A percentile compares a stretch with the other conserved stretches of the same genome.
phyloP scores from a whole-genome alignment of 2,113 vertebrate genomes.

The Platichthys flesus region DNA sequence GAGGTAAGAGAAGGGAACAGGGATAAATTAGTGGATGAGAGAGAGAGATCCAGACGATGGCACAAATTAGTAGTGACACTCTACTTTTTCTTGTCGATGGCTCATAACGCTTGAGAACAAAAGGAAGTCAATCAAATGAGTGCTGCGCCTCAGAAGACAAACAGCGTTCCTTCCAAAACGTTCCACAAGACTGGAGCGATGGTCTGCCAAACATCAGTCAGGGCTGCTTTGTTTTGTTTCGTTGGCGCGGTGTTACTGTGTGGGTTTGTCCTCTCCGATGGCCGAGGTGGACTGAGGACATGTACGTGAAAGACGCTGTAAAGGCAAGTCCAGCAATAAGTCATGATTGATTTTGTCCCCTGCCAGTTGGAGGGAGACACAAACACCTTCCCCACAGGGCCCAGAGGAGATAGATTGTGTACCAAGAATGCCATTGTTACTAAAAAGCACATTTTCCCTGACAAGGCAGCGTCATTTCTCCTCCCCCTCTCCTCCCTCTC shows the following conservation, averaged over 20 bases:
- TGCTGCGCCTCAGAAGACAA: slow-evolving; percentile 47
- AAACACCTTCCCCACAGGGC: slow-evolving; percentile 67
- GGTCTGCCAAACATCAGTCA: slow-evolving; percentile 62
- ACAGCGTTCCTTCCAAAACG: slow-evolving; percentile 47
- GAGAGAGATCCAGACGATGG: slow-evolving; percentile 25
- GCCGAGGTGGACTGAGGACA: slow-evolving; percentile 62
- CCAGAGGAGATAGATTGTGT: slow-evolving; percentile 69
- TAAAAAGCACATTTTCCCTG: slow-evolving; percentile 76
- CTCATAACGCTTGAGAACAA: slow-evolving; percentile 54
- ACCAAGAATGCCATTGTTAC: slow-evolving; percentile 67
- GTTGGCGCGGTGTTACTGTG: slow-evolving; percentile 5
- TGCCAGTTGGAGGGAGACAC: slow-evolving; percentile 66
- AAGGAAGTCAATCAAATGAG: slow-evolving; percentile 54
- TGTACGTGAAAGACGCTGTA: slow-evolving; percentile 68
- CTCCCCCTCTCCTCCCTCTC: slow-evolving; percentile 56
- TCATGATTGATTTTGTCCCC: slow-evolving; percentile 78
- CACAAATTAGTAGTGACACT: slow-evolving; percentile 44
- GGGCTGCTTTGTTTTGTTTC: not conserved
- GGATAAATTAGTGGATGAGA: slow-evolving; percentile 45
- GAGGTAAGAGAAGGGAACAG: slow-evolving; percentile 40
- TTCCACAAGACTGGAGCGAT: slow-evolving; percentile 51
- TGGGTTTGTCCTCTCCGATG: slow-evolving; percentile 57
- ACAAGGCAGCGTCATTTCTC: slow-evolving; percentile 66
- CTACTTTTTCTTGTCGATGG: slow-evolving; percentile 46
- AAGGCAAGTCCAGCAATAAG: slow-evolving; percentile 74